These are phyloP conservation scores for Drepana arcuata DNA, from an alignment of 1,140 invertebrate genomes.

Conservation along the genomic window DNA sequence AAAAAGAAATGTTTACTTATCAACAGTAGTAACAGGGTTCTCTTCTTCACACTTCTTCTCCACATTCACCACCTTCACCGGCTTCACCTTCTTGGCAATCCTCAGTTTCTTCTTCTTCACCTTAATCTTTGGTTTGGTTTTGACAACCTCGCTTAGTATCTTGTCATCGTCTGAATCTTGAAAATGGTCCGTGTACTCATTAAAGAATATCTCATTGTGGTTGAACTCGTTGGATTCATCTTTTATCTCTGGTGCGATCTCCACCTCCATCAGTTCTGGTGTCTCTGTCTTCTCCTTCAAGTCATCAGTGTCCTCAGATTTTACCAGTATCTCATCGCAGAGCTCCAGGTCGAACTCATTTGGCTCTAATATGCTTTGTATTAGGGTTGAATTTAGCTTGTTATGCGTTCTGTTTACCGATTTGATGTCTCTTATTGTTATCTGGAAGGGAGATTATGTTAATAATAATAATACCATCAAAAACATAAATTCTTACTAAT, in stretches of 20 bases:
- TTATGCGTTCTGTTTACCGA: conserved; percentile 26
- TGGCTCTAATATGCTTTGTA: conserved; percentile 14
- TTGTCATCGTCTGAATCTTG: conserved; percentile 44
- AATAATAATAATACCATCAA: not conserved
- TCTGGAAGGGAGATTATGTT: conserved; percentile 17
- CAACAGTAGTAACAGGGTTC: conserved; percentile 29
- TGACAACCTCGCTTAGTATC: conserved; percentile 38
- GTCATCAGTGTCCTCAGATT: conserved; percentile 4
- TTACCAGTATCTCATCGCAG: conserved; percentile 9
- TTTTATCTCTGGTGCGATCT: conserved; percentile 29
- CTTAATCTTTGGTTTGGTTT: conserved; percentile 20
- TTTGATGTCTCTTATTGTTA: conserved; percentile 37
- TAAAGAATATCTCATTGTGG: conserved; percentile 42
- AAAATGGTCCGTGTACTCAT: conserved; percentile 26
- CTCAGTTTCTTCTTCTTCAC: conserved; percentile 25
- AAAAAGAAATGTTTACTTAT: conserved; percentile 44
- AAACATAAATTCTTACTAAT: not conserved
- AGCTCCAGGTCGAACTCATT: conserved; percentile 21
- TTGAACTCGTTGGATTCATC: conserved; percentile 26
- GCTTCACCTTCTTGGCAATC: conserved; percentile 19
- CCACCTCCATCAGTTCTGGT: conserved; percentile 10
- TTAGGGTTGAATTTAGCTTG: conserved; percentile 19
- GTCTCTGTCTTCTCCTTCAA: conserved; percentile 8
- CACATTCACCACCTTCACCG: conserved; percentile 22
- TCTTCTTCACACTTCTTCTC: conserved; percentile 27